Conservation (phyloP, 2,113 vertebrate species). For the Crotalus tigris region DNA sequence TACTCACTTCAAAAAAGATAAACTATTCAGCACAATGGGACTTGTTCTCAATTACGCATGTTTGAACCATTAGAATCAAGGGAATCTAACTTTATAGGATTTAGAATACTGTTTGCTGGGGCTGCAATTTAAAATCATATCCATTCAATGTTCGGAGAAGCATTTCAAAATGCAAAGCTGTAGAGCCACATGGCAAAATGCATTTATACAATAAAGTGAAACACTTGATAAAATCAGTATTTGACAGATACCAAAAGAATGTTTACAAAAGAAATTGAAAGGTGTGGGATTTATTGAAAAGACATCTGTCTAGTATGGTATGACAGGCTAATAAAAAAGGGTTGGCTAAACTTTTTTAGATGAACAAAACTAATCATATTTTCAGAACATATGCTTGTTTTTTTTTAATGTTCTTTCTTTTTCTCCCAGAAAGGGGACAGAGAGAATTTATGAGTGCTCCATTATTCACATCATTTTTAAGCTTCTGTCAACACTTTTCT, state of each 20-base stretch:
- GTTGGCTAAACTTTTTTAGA: constrained; percentile 26
- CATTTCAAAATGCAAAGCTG: background rate
- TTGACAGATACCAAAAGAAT: constrained; percentile 9
- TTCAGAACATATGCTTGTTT: background rate
- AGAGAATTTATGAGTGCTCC: background rate
- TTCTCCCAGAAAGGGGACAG: background rate
- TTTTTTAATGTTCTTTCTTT: background rate
- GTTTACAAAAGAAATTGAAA: constrained; percentile 19
- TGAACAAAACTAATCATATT: background rate
- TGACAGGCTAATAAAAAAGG: constrained; percentile 10
- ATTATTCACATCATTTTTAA: background rate
- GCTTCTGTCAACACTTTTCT: constrained; percentile 8
- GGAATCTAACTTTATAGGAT: background rate
- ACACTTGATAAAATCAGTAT: constrained; percentile 26
- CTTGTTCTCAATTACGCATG: background rate
- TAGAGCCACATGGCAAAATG: background rate
- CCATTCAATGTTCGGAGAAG: background rate
- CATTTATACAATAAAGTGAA: background rate
- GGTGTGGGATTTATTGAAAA: constrained; percentile 23
- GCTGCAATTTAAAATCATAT: background rate
- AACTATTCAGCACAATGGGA: no score
- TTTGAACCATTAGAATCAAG: background rate
- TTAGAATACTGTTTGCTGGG: background rate
- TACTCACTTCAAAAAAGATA: background rate
- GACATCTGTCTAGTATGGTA: constrained; percentile 7